Evolutionary conservation across 2,113 vertebrate species (phyloP).

Genomic region (Brienomyrus longianalis): DNA sequence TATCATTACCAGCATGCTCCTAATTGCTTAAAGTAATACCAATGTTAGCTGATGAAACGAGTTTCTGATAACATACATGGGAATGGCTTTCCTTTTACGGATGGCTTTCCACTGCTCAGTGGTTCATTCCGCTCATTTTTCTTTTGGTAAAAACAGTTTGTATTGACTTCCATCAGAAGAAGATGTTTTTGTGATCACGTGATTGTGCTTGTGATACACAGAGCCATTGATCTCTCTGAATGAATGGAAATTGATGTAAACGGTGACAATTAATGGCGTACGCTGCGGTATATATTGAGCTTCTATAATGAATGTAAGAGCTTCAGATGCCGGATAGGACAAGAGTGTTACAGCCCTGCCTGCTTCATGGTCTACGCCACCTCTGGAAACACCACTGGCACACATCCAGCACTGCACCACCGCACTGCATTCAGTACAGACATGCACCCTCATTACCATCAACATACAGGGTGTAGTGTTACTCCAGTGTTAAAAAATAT

Average conservation of each 20-base stretch:
- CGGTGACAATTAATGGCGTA: neutral
- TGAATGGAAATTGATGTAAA: neutral
- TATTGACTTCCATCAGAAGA: neutral
- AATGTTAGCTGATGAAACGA: conserved; percentile 97
- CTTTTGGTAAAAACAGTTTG: conserved; percentile 45
- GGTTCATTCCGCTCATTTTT: conserved; percentile 53
- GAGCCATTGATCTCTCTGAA: neutral
- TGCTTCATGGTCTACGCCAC: neutral
- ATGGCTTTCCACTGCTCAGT: conserved; percentile 65
- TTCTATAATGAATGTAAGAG: neutral
- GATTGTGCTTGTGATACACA: neutral
- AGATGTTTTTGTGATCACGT: neutral
- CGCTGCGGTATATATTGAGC: neutral
- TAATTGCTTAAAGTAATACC: conserved; percentile 99
- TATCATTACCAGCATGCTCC: conserved; percentile 97
- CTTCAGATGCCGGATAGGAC: neutral
- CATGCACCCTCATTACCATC: neutral
- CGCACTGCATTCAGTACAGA: neutral
- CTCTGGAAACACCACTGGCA: neutral
- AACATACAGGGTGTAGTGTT: neutral
- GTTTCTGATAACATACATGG: conserved; percentile 79
- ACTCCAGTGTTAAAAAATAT: neutral
- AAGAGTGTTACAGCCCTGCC: neutral
- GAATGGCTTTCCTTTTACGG: conserved; percentile 76
- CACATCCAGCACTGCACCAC: neutral